Evolutionary conservation across 2,113 vertebrate genomes (phyloP), one percentile per base, ranked within the genome.

Genomic region (Sisor rabdophorus): DNA sequence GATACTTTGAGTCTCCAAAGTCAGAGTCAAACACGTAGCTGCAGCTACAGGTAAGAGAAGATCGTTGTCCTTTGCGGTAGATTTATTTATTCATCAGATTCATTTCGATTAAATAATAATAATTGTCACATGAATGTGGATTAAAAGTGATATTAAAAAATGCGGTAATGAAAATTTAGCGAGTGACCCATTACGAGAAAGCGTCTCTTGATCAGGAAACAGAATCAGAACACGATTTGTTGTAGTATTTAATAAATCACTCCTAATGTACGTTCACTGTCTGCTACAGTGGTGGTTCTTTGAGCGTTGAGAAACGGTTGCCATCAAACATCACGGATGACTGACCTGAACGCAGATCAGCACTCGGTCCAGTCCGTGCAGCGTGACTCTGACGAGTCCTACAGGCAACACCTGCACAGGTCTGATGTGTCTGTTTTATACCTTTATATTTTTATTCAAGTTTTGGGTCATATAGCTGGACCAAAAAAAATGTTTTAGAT

Each of bases 361-460:
- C 60, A 68, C 26, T 32, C 53, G 61, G 56, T 28, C 47, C 28
- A 53, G 48, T 40, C 79, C 48, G 26, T 32, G 11, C 26, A 19
- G 15, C 1, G 1, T 24, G 32, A 54, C 22, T 56, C 61, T 19
- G 53, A 73, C 22, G 17, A 54, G 10, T 22, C 60, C 58, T 60
- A 48, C 50, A 61, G 61, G 71, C 69, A 52, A 20, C 78, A 73
- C 36, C 68, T 84, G 67, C 28, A 60, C 47, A 85, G 82, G 82
- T 84, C 50, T 11, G 19, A 15, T 50, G 15, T 74, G 32, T 52
- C 19, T 56, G 65, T 47, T n/a, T n/a, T n/a, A n/a, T n/a, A n/a
- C n/a, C n/a, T n/a, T n/a, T n/a, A n/a, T n/a, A n/a, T n/a, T n/a
- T n/a, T n/a, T n/a, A n/a, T n/a, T n/a, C n/a, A n/a, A n/a, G n/a